phyloP scores from a whole-genome alignment of 2,113 vertebrate genomes.

The Lophochroa leadbeateri region DNA sequence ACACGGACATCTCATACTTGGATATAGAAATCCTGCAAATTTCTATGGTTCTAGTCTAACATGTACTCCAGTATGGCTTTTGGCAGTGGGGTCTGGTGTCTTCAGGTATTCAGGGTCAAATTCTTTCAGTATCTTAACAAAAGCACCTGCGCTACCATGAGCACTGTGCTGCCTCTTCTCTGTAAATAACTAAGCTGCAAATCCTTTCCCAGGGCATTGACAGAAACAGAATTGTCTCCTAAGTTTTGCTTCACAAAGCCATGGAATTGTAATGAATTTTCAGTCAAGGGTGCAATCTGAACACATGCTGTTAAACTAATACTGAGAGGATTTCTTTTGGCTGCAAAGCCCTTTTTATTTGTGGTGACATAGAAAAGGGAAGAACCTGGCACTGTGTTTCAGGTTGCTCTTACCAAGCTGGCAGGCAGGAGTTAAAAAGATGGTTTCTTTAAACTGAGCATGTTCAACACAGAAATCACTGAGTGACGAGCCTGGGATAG shows the following conservation, averaged over 20 bases:
- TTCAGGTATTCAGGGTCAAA: not conserved
- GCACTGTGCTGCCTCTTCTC: not conserved
- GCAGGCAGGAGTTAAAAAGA: not conserved
- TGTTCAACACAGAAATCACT: not conserved
- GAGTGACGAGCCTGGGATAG: not conserved
- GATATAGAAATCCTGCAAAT: not conserved
- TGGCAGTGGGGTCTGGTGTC: not conserved
- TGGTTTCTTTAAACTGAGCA: not conserved
- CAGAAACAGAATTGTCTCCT: not conserved
- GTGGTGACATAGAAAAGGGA: not conserved
- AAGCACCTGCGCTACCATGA: not conserved
- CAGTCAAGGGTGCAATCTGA: not conserved
- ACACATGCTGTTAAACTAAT: not conserved
- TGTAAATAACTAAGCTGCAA: not conserved
- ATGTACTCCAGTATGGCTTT: not conserved
- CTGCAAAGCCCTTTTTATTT: not conserved
- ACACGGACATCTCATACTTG: not conserved
- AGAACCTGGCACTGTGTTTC: not conserved
- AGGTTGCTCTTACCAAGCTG: not conserved
- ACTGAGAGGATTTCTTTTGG: not conserved
- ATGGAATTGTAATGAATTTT: not conserved
- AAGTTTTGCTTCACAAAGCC: not conserved
- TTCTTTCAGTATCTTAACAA: not conserved
- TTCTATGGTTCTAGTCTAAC: not conserved
- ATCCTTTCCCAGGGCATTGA: not conserved